Evolutionary conservation across 1,140 invertebrate species (phyloP).

Genomic region (Caerostris extrusa): DNA sequence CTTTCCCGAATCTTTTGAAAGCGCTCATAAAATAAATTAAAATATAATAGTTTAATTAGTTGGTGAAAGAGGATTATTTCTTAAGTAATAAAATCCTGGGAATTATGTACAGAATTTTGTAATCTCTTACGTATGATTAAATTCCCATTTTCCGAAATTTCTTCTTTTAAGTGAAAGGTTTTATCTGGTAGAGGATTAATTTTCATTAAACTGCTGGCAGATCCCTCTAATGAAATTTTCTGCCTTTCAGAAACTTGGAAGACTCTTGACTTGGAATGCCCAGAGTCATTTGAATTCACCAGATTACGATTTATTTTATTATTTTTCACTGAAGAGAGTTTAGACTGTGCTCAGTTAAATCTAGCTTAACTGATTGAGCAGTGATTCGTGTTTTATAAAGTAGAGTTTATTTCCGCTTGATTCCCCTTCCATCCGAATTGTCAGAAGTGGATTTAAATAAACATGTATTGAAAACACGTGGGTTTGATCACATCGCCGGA

Average conservation of each 20-base stretch:
- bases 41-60: background rate
- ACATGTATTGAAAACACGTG: too few relatives aligned
- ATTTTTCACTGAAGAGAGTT: background rate
- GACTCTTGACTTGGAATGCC: background rate
- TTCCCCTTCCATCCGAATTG: too few relatives aligned
- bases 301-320: conserved; percentile 3
- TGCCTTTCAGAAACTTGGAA: background rate
- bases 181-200: background rate
- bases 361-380: background rate
- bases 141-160: background rate
- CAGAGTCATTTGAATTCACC: background rate
- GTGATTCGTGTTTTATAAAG: background rate
- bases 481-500: too few relatives aligned
- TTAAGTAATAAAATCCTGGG: background rate
- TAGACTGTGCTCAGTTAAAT: background rate
- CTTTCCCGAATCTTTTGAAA: too few relatives aligned
- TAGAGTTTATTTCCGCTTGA: background rate
- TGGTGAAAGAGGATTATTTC: background rate
- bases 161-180: background rate
- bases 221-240: background rate
- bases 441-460: too few relatives aligned
- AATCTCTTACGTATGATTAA: conserved; percentile 1
- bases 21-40: too few relatives aligned
- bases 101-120: background rate
- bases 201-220: background rate